Percentiles rank a stretch among this genome's conserved stretches.
Conservation (phyloP, 2,113 vertebrate genomes). For the Bubalus kerabau region DNA sequence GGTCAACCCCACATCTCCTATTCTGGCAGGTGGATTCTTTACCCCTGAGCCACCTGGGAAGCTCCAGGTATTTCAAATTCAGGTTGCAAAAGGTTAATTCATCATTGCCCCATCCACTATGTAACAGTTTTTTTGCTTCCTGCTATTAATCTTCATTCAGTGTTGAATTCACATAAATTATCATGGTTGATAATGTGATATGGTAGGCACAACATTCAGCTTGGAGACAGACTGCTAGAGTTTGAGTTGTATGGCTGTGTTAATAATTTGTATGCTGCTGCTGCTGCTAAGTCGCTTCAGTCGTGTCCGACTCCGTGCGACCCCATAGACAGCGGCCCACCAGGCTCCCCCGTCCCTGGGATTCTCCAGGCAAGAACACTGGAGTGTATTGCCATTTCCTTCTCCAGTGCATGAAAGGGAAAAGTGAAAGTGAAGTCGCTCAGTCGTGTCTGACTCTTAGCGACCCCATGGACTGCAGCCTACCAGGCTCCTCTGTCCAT, state of each 20-base stretch:
- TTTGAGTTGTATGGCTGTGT: not conserved
- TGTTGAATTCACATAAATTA: not conserved
- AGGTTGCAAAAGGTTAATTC: not conserved
- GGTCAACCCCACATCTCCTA: not conserved
- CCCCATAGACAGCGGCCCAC: too few relatives aligned
- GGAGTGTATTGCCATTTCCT: too few relatives aligned
- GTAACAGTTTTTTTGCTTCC: not conserved
- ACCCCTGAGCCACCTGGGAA: not conserved
- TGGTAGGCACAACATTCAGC: not conserved
- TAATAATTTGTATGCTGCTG: not conserved
- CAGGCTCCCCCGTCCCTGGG: too few relatives aligned
- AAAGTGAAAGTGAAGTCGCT: too few relatives aligned
- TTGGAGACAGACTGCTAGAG: not conserved
- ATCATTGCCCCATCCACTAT: not conserved
- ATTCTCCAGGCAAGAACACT: too few relatives aligned
- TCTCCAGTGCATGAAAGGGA: too few relatives aligned
- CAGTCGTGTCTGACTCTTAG: too few relatives aligned
- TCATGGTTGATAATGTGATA: not conserved
- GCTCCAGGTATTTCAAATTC: not conserved
- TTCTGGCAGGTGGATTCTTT: not conserved
- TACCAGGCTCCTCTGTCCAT: too few relatives aligned
- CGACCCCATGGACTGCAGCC: too few relatives aligned
- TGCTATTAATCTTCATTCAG: not conserved
- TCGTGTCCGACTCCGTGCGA: too few relatives aligned
- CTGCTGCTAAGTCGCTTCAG: too few relatives aligned